These are phyloP conservation scores for Festucalex cinctus DNA, from an alignment of 2,113 vertebrate genomes.

Conservation along the genomic window DNA sequence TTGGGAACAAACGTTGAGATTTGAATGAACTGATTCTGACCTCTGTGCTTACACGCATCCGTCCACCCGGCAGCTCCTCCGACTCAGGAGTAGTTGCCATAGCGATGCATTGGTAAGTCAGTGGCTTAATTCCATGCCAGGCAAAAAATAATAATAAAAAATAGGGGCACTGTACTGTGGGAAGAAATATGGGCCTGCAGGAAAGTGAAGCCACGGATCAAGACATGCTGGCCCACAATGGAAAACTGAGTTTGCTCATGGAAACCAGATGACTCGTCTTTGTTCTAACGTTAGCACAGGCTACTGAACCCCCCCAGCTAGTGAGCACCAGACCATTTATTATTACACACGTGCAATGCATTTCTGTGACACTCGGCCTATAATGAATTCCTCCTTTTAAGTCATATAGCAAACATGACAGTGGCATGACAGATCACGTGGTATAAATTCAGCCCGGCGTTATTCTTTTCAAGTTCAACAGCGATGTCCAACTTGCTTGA, in stretches of 20 bases:
- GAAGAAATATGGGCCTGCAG: slow-evolving; percentile 63
- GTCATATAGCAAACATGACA: not conserved
- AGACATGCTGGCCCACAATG: slow-evolving; percentile 65
- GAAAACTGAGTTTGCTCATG: slow-evolving; percentile 67
- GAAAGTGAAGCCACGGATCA: slow-evolving; percentile 67
- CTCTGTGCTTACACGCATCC: slow-evolving; percentile 6
- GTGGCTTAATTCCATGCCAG: slow-evolving; percentile 44
- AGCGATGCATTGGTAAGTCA: slow-evolving; percentile 21
- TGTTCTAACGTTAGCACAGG: slow-evolving; percentile 43
- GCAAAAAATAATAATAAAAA: too few species aligned
- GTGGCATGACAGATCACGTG: not conserved
- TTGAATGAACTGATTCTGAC: slow-evolving; percentile 3
- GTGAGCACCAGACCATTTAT: slow-evolving; percentile 20
- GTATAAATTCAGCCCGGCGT: not conserved
- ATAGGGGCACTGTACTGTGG: slow-evolving; percentile 54
- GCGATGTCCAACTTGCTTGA: not conserved
- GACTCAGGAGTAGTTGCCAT: slow-evolving; percentile 24
- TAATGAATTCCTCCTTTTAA: slow-evolving; percentile 2
- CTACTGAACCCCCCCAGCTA: slow-evolving; percentile 39
- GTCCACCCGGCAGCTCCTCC: slow-evolving; percentile 1
- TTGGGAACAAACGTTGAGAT: slow-evolving; percentile 2
- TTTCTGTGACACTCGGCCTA: slow-evolving; percentile 1
- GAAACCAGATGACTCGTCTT: slow-evolving; percentile 73
- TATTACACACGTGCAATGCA: slow-evolving; percentile 16
- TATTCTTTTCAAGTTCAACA: not conserved